phyloP scores from a whole-genome alignment of 2,797 vertebrate species.

The Atherinosoma microstoma region DNA sequence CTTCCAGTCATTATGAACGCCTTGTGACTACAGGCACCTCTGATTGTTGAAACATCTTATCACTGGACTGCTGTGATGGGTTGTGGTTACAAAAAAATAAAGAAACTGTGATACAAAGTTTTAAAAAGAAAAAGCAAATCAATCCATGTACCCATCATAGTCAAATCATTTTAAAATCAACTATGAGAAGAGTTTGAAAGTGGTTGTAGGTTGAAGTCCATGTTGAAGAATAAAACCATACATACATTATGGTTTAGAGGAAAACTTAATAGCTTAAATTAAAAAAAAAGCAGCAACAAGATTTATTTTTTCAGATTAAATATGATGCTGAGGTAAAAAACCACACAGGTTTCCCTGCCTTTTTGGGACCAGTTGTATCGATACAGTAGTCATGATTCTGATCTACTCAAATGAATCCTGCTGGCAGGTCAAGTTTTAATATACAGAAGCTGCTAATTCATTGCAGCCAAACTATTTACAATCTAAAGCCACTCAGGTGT shows the following conservation, averaged over 20 bases:
- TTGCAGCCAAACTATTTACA: slow-evolving; percentile 49
- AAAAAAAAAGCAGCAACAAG: slow-evolving; percentile 28
- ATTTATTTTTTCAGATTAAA: slow-evolving; percentile 13
- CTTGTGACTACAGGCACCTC: slow-evolving; percentile 1
- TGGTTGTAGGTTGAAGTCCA: slow-evolving; percentile 16
- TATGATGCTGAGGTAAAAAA: slow-evolving; percentile 46
- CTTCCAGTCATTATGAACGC: slow-evolving; percentile 31
- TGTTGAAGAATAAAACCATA: not conserved
- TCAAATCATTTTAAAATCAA: not conserved
- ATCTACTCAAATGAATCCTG: slow-evolving; percentile 16
- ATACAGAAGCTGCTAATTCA: slow-evolving; percentile 48
- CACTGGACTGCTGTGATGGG: not conserved
- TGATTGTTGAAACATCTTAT: not conserved
- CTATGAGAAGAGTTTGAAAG: not conserved
- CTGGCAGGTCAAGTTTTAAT: slow-evolving; percentile 10
- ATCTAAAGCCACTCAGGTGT: slow-evolving; percentile 43
- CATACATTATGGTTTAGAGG: not conserved
- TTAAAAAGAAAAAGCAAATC: not conserved
- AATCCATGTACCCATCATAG: not conserved
- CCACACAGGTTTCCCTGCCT: slow-evolving; percentile 15
- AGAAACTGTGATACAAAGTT: too few species aligned
- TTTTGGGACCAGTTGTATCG: slow-evolving; percentile 6
- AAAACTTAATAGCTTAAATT: not conserved
- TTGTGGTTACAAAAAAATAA: slow-evolving; percentile 20
- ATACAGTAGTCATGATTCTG: slow-evolving; percentile 19